Base-by-base conservation (phyloP, 1,140 invertebrate genomes). In the Drosophila sulfurigaster region DNA sequence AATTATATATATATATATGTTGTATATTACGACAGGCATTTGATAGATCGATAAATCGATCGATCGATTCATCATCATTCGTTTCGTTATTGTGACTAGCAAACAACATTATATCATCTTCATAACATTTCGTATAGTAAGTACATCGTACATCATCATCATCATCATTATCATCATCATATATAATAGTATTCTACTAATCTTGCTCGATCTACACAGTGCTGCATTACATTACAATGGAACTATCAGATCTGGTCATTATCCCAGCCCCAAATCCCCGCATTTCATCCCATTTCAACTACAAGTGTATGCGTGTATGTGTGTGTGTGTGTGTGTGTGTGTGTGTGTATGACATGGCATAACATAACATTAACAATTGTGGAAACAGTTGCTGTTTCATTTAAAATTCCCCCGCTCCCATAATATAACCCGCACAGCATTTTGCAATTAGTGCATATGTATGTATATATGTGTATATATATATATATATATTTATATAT, bases 301-400 rank as follows among this genome's bases (percentile, higher is more conserved):
- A 38, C 35, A 30, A 60, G 58, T 46, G 3, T 52, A 10, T 66
- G 30, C 20, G 11, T 68, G 13, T 69, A 13, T 64, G 10, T 45
- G 4, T 62, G 41, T 67, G 8, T 16, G 35, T 64, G 30, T 59
- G 20, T 68, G 32, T 65, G 8, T 71, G 56, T 69, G 13, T 68
- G 25, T 65, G 45, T 66, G 52, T 78, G 30, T 72, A 52, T 69
- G 51, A 75, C 41, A 65, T 62, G 20, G 16, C 48, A 66, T 79
- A 81, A 79, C 62, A 68, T 58, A 38, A 20, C 82, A 79, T 69
- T 82, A 87, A 87, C 83, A 87, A 86, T 78, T 72, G 28, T 82
- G 65, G 46, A 60, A 75, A 69, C 75, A 78, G 59, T 69, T 64
- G 25, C 60, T 54, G 75, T 59, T 64, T 74, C 65, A 51, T 57